These are phyloP conservation scores for Eudasyphora cyanicolor DNA, from an alignment of 2,888 invertebrate species.

Conservation along the genomic window DNA sequence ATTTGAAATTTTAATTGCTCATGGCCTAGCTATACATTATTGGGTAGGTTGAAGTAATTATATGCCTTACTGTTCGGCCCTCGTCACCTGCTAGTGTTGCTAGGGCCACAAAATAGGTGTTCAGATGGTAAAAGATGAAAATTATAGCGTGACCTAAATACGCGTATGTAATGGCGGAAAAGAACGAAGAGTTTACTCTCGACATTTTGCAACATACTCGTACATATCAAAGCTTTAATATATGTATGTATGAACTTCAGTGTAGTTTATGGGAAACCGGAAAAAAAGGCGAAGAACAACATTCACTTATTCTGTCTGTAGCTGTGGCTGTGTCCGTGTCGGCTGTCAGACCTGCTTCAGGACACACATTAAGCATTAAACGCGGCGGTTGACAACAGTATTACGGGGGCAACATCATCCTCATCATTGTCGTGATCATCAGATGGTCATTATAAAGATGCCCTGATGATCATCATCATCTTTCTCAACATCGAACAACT, in stretches of 20 bases:
- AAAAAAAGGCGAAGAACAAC: constrained; percentile 37
- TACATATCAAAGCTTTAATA: background rate
- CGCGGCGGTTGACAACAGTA: background rate
- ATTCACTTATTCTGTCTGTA: constrained; percentile 25
- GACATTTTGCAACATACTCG: background rate
- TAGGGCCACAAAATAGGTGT: background rate
- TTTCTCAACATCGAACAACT: background rate
- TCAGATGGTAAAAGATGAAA: constrained; percentile 2
- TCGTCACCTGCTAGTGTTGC: constrained; percentile 1
- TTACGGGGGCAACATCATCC: background rate
- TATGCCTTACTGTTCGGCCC: background rate
- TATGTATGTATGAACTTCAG: no score
- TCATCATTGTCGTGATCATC: background rate
- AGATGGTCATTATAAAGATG: no score
- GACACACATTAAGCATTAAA: background rate
- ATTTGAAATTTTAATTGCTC: no score
- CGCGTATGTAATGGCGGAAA: background rate
- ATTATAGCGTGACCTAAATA: constrained; percentile 62
- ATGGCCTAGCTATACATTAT: no score
- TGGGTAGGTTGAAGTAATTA: background rate
- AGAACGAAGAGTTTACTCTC: constrained; percentile 4
- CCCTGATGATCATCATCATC: background rate
- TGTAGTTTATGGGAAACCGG: constrained; percentile 44
- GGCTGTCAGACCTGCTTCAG: constrained; percentile 1
- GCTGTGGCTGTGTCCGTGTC: background rate